These are phyloP conservation scores for Pachliopta kotzebuea DNA, from an alignment of 2,888 invertebrate species.

Conservation along the genomic window DNA sequence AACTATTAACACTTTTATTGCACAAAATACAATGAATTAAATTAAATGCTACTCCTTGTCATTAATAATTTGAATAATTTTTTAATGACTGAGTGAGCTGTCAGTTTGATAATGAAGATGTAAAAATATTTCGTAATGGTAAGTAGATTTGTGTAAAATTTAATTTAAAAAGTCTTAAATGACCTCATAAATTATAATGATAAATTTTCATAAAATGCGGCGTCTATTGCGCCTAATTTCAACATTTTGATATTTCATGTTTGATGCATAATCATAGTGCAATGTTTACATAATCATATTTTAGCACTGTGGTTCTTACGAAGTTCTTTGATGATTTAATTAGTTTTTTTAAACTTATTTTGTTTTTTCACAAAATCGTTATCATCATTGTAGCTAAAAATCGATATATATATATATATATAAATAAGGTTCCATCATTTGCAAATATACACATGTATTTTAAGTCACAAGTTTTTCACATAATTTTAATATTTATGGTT, in stretches of 20 bases:
- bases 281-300: neutral
- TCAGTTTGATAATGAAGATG: neutral
- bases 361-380: too few species aligned
- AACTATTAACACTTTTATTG: too few species aligned
- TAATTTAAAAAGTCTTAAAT: slow-evolving; percentile 2
- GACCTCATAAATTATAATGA: neutral
- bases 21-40: too few species aligned
- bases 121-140: neutral
- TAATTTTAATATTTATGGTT: too few species aligned
- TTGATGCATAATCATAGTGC: neutral
- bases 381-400: neutral
- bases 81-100: neutral
- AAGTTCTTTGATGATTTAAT: neutral
- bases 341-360: neutral
- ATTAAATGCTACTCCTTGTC: too few species aligned
- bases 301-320: neutral
- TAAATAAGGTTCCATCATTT: neutral
- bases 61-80: neutral
- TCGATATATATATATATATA: neutral
- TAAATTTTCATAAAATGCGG: neutral
- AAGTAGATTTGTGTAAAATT: neutral
- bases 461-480: too few species aligned
- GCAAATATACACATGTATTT: too few species aligned
- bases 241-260: neutral
- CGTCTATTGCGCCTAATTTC: slow-evolving; percentile 1